A percentile compares a stretch with the other conserved stretches of the same genome.
These are phyloP conservation scores for Tortricodes alternella DNA, from an alignment of 2,888 invertebrate genomes.

Conservation along the genomic window DNA sequence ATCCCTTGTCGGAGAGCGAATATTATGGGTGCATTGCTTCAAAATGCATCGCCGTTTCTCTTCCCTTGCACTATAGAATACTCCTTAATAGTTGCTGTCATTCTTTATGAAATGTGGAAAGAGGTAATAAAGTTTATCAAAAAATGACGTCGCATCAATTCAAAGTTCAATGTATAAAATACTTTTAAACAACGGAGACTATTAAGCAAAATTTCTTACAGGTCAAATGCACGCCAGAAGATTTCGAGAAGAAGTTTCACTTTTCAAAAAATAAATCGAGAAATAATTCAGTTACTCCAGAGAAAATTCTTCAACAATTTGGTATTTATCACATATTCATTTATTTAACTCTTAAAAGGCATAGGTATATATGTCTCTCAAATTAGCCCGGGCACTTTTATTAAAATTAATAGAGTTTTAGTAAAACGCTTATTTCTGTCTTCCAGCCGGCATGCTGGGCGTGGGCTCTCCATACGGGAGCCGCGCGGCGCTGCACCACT, in stretches of 20 bases:
- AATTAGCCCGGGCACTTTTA: no score
- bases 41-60: conserved; percentile 89
- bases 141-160: not conserved
- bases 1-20: conserved; percentile 83
- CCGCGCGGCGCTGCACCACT: conserved; percentile 82
- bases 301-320: conserved; percentile 78
- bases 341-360: not conserved
- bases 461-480: conserved; percentile 72
- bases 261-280: conserved; percentile 68
- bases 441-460: conserved; percentile 82
- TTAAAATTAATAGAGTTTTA: not conserved
- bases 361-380: no score
- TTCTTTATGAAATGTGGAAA: conserved; percentile 96
- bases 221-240: conserved; percentile 76
- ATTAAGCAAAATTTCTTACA: conserved; percentile 37
- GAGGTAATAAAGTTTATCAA: conserved; percentile 66
- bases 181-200: no score
- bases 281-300: conserved; percentile 76
- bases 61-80: conserved; percentile 96
- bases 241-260: conserved; percentile 71
- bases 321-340: conserved; percentile 43
- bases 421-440: conserved; percentile 21
- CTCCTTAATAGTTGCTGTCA: conserved; percentile 94
- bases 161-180: not conserved
- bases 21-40: conserved; percentile 87